A percentile compares a stretch with the other conserved stretches of the same genome.
phyloP scores from a whole-genome alignment of 1,140 invertebrate genomes.

The Venturia canescens region DNA sequence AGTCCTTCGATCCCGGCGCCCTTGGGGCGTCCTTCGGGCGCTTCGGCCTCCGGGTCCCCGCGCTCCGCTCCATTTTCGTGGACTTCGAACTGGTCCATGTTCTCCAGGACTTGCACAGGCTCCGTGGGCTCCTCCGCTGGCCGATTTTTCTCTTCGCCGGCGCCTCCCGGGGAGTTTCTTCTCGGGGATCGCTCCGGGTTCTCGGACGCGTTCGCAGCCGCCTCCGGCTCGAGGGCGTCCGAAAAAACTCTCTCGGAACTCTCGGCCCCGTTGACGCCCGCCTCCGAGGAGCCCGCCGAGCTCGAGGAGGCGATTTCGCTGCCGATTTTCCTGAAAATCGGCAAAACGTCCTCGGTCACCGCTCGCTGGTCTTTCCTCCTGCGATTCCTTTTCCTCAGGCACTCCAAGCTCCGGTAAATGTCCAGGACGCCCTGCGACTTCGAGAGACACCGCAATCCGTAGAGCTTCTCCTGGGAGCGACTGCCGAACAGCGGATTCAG shows the following conservation, averaged over 20 bases:
- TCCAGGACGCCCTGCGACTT: conserved; percentile 79
- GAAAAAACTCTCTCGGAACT: neutral
- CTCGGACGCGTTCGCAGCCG: neutral
- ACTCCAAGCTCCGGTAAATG: conserved; percentile 74
- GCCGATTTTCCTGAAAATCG: conserved; percentile 67
- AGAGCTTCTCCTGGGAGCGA: conserved; percentile 77
- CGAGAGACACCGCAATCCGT: conserved; percentile 77
- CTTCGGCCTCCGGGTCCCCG: neutral
- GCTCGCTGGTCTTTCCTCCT: conserved; percentile 63
- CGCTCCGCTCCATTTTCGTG: neutral
- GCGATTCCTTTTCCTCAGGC: conserved; percentile 58
- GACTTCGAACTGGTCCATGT: neutral
- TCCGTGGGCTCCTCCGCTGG: neutral
- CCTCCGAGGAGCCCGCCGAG: conserved; percentile 46
- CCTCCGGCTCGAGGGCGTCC: too few relatives aligned
- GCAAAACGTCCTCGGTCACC: conserved; percentile 69
- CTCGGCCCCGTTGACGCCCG: conserved; percentile 19
- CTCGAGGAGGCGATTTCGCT: conserved; percentile 60
- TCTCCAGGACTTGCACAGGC: neutral
- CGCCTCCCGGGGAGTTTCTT: neutral
- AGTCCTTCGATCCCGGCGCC: neutral
- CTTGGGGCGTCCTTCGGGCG: neutral
- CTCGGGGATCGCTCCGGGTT: neutral
- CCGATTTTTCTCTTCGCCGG: neutral
- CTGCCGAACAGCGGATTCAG: conserved; percentile 62